phyloP scores from a whole-genome alignment of 2,888 invertebrate species.

The Drosophila imparisetae region DNA sequence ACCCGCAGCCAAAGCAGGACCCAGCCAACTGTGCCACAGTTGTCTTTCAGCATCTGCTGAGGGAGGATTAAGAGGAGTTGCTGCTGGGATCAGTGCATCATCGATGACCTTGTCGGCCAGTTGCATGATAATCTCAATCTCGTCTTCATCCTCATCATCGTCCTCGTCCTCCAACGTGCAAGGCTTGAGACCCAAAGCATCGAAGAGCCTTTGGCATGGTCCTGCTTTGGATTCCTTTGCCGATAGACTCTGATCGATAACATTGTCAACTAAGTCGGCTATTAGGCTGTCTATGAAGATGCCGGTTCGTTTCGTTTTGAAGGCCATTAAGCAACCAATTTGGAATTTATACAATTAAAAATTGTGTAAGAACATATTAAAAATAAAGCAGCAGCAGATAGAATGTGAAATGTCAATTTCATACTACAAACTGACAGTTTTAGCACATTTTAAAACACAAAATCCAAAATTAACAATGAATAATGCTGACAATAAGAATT shows the following conservation, averaged over 20 bases:
- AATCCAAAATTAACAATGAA: conserved; percentile 43
- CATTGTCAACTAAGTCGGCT: conserved; percentile 58
- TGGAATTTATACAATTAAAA: conserved; percentile 44
- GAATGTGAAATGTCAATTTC: conserved; percentile 30
- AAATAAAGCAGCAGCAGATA: conserved; percentile 2
- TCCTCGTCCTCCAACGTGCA: conserved; percentile 18
- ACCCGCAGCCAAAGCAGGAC: conserved; percentile 51
- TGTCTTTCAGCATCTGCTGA: background rate
- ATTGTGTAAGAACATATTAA: conserved; percentile 35
- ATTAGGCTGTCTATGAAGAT: conserved; percentile 52
- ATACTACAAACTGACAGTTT: conserved; percentile 30
- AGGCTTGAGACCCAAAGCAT: conserved; percentile 54
- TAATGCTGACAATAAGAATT: conserved; percentile 13
- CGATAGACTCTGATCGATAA: conserved; percentile 30
- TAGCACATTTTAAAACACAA: conserved; percentile 10
- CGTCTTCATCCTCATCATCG: background rate
- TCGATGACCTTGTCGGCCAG: background rate
- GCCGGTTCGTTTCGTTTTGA: conserved; percentile 48
- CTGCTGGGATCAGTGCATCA: background rate
- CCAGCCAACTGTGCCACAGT: conserved; percentile 56
- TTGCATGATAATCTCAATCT: background rate
- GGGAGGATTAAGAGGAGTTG: conserved; percentile 2
- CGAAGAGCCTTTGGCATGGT: conserved; percentile 60
- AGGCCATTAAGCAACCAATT: conserved; percentile 61
- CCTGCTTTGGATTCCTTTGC: conserved; percentile 10